These are phyloP conservation scores for Cheilosia urbana DNA, from an alignment of 2,888 invertebrate species.

Conservation along the genomic window DNA sequence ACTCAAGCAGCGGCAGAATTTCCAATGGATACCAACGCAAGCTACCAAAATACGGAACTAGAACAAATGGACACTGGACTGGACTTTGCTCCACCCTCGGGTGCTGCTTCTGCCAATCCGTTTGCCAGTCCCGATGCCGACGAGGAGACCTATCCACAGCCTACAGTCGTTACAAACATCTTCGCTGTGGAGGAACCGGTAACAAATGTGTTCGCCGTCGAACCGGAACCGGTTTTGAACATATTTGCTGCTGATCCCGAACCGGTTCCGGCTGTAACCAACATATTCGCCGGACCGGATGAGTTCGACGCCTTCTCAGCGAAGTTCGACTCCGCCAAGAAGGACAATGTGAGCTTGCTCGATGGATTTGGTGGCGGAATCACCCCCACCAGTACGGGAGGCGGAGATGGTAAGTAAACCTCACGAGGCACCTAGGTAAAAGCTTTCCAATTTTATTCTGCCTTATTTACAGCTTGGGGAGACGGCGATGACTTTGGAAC, in stretches of 20 bases:
- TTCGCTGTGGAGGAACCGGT: conserved; percentile 78
- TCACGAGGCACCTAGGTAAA: too few species aligned
- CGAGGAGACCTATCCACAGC: conserved; percentile 78
- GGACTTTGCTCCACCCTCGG: conserved; percentile 81
- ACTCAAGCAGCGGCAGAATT: conserved; percentile 78
- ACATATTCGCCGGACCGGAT: conserved; percentile 85
- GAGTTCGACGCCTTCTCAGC: conserved; percentile 95
- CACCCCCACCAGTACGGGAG: conserved; percentile 79
- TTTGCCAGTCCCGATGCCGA: conserved; percentile 84
- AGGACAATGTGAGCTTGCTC: conserved; percentile 82
- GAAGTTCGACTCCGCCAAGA: conserved; percentile 90
- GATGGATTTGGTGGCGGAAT: conserved; percentile 81
- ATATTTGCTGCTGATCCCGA: conserved; percentile 79
- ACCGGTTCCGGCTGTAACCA: conserved; percentile 81
- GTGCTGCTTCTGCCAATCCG: conserved; percentile 84
- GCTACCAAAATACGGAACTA: conserved; percentile 77
- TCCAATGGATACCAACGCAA: conserved; percentile 76
- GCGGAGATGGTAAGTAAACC: conserved; percentile 81
- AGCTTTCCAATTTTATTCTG: background rate
- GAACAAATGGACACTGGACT: conserved; percentile 83
- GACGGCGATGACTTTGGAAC: conserved; percentile 82
- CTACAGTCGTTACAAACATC: conserved; percentile 78
- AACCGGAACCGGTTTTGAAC: conserved; percentile 77
- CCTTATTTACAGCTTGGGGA: conserved; percentile 81
- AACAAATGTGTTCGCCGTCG: conserved; percentile 67